Percentiles rank a stretch among this genome's conserved stretches.
Conservation (phyloP, 2,888 invertebrate genomes). For the Drosophila lacicola region DNA sequence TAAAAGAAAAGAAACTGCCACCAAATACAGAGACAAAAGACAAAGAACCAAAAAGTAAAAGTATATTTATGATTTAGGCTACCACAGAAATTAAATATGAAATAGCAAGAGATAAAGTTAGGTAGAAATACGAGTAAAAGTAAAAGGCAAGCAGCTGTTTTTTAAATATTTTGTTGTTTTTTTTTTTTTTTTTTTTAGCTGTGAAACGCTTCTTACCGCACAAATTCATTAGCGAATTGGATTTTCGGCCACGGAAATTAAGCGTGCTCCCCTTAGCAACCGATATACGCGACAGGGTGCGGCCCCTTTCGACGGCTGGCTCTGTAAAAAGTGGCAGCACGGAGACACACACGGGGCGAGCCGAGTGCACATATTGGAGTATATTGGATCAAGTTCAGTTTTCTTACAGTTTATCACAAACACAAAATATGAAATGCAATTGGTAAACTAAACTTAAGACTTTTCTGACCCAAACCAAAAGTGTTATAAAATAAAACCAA, state of each 20-base stretch:
- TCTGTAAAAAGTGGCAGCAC: slow-evolving; percentile 82
- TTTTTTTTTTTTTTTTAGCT: slow-evolving; percentile 43
- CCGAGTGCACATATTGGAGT: slow-evolving; percentile 59
- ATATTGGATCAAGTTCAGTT: slow-evolving; percentile 45
- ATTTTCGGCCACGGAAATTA: slow-evolving; percentile 96
- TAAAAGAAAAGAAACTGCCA: slow-evolving; percentile 4
- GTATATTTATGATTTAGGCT: slow-evolving; percentile 12
- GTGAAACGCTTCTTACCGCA: slow-evolving; percentile 92
- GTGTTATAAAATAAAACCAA: not conserved
- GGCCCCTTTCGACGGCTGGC: slow-evolving; percentile 87
- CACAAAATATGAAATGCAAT: slow-evolving; percentile 28
- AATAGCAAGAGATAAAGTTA: slow-evolving; percentile 43
- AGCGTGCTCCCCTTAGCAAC: slow-evolving; percentile 92
- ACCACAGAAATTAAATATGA: slow-evolving; percentile 38
- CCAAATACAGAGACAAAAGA: slow-evolving; percentile 19
- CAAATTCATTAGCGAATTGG: slow-evolving; percentile 97
- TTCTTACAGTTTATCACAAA: slow-evolving; percentile 37
- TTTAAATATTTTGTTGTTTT: slow-evolving; percentile 13
- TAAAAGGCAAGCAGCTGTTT: slow-evolving; percentile 65
- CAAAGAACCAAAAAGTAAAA: slow-evolving; percentile 21
- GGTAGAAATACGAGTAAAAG: slow-evolving; percentile 48
- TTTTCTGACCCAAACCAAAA: slow-evolving; percentile 20
- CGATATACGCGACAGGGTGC: slow-evolving; percentile 89
- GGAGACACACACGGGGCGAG: slow-evolving; percentile 39
- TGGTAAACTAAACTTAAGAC: slow-evolving; percentile 47